Evolutionary conservation across 2,113 vertebrate genomes (phyloP).

Genomic region (Petroica traversi): DNA sequence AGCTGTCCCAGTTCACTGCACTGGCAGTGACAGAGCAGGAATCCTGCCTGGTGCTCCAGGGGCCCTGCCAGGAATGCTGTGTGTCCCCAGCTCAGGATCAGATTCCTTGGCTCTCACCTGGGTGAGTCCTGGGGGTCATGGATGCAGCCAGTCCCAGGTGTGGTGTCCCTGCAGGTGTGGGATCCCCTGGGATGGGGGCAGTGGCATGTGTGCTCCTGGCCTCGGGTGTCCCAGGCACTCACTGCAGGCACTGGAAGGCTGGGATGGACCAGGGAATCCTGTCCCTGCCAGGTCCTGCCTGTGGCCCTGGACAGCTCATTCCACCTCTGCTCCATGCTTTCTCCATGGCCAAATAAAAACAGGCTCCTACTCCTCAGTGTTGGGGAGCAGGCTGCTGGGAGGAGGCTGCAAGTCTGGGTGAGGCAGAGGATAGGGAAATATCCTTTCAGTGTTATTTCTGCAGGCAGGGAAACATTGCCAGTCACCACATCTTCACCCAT

Average conservation of each 20-base stretch:
- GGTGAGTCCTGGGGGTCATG: rapidly evolving
- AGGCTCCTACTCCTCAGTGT: rapidly evolving
- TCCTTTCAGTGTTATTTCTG: not conserved
- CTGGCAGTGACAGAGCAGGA: not conserved
- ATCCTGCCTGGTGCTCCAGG: not conserved
- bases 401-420: not conserved
- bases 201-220: not conserved
- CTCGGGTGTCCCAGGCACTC: not conserved
- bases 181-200: not conserved
- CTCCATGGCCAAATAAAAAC: not conserved
- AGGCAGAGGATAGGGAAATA: not conserved
- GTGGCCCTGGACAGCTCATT: rapidly evolving
- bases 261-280: not conserved
- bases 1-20: rapidly evolving
- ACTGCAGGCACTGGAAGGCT: not conserved
- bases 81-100: not conserved
- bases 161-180: not conserved
- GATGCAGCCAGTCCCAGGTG: rapidly evolving
- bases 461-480: not conserved
- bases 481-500: not conserved
- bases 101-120: rapidly evolving
- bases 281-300: not conserved
- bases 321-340: not conserved
- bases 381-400: not conserved
- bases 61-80: rapidly evolving